Conservation (phyloP, 2,888 invertebrate genomes). For the Galerucella pusilla region DNA sequence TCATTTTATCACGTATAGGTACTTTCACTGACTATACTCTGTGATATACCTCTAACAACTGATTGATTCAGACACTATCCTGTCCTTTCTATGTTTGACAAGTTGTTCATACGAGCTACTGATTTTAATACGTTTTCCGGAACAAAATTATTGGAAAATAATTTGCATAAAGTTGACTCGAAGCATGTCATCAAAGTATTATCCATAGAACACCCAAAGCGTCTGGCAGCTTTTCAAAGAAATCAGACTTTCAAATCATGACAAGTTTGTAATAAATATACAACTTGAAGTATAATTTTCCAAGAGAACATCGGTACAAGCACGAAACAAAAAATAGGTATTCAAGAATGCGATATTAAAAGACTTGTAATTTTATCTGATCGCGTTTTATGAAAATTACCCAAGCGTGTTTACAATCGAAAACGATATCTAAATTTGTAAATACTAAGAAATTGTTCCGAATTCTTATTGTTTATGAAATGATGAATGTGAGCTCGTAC, state of each 20-base stretch:
- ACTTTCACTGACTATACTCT: too few relatives aligned
- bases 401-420: background rate
- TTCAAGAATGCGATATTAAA: background rate
- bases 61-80: too few relatives aligned
- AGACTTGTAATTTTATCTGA: background rate
- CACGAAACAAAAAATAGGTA: background rate
- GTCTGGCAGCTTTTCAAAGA: background rate
- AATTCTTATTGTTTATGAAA: background rate
- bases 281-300: background rate
- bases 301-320: conserved; percentile 1
- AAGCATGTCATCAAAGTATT: background rate
- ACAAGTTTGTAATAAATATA: background rate
- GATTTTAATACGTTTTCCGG: too few relatives aligned
- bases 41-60: too few relatives aligned
- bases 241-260: background rate
- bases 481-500: background rate
- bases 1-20: too few relatives aligned
- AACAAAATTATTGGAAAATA: background rate
- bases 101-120: too few relatives aligned
- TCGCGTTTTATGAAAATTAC: background rate
- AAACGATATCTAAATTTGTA: background rate
- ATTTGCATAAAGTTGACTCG: background rate
- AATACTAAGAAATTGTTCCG: background rate
- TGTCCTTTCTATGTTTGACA: too few relatives aligned
- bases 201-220: background rate